These are phyloP conservation scores for Sipha maydis DNA, from an alignment of 2,888 invertebrate genomes.

Conservation along the genomic window DNA sequence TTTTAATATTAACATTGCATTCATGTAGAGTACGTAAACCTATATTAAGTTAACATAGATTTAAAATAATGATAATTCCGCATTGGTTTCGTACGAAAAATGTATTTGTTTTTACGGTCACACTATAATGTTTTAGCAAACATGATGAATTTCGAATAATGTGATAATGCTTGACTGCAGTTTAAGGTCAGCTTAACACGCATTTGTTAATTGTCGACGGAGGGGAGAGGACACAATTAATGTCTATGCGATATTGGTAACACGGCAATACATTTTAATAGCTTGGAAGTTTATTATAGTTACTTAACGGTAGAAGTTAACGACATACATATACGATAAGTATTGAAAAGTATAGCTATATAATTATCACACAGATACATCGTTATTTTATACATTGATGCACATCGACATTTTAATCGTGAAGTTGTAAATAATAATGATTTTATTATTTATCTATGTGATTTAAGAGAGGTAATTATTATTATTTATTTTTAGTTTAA, in stretches of 20 bases:
- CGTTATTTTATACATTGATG: not conserved
- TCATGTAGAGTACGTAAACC: too few species aligned
- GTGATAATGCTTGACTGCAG: not conserved
- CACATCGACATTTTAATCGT: too few species aligned
- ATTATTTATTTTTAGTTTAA: not conserved
- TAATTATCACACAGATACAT: not conserved
- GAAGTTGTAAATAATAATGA: too few species aligned
- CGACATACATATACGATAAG: slow-evolving; percentile 17
- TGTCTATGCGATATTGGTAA: slow-evolving; percentile 31
- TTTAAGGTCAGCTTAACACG: slow-evolving; percentile 47
- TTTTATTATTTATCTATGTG: too few species aligned
- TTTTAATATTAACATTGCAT: too few species aligned
- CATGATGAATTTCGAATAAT: not conserved
- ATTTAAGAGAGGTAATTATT: not conserved
- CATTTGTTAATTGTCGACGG: slow-evolving; percentile 21
- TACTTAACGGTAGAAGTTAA: slow-evolving; percentile 22
- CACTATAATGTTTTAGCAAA: not conserved
- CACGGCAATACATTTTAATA: slow-evolving; percentile 41
- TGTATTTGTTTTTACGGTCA: not conserved
- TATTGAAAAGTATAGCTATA: not conserved
- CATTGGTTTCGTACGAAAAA: not conserved
- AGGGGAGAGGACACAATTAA: slow-evolving; percentile 9
- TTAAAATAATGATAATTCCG: not conserved
- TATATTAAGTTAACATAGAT: not conserved
- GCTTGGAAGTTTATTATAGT: slow-evolving; percentile 10